Percentiles rank a stretch among this genome's conserved stretches.
phyloP scores from a whole-genome alignment of 2,888 invertebrate genomes.

The Sabatieria punctata region DNA sequence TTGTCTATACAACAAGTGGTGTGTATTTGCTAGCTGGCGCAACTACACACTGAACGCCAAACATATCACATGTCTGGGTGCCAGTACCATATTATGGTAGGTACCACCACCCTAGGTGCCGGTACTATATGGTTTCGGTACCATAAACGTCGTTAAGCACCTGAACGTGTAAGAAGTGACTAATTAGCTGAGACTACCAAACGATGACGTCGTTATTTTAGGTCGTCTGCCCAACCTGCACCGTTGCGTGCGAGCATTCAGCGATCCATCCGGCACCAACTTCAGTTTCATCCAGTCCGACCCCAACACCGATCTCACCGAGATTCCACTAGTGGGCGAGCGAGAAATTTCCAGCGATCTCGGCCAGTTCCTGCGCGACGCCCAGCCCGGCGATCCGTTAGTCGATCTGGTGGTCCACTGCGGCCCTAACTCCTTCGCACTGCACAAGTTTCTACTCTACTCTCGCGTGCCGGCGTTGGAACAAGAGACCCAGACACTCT shows the following conservation, averaged over 20 bases:
- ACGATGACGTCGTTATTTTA: no score
- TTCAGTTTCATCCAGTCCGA: background rate
- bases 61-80: no score
- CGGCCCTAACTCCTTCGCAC: background rate
- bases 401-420: background rate
- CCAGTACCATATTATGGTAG: no score
- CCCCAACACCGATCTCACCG: background rate
- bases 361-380: background rate
- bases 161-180: no score
- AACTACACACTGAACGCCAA: no score
- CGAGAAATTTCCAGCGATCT: background rate
- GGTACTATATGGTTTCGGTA: no score
- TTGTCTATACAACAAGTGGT: no score
- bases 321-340: background rate
- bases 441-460: background rate
- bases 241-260: background rate
- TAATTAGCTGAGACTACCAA: no score
- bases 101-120: no score
- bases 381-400: slow-evolving; percentile 5
- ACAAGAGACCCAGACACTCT: no score
- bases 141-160: no score
- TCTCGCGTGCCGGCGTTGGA: background rate
- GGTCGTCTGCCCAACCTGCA: background rate
- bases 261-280: background rate
- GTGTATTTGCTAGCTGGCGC: no score